A percentile compares a stretch with the other conserved stretches of the same genome.
These are phyloP conservation scores for Apodemus sylvaticus DNA, from an alignment of 2,113 vertebrate genomes.

Conservation along the genomic window DNA sequence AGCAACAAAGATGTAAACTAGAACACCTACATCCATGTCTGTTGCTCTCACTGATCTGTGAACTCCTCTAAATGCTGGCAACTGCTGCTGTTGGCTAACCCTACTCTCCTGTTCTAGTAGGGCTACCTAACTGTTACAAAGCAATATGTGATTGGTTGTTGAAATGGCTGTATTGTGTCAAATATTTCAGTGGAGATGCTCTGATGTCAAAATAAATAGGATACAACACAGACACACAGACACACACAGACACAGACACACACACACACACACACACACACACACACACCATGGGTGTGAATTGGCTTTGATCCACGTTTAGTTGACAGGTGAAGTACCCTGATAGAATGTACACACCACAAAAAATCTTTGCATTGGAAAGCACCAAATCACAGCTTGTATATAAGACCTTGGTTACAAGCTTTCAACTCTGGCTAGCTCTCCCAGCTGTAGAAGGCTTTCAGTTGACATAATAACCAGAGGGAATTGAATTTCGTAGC, in stretches of 20 bases:
- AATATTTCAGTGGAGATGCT: background rate
- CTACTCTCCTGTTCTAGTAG: background rate
- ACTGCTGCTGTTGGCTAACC: background rate
- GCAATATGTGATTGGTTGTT: background rate
- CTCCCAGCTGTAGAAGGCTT: background rate
- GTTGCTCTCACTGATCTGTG: background rate
- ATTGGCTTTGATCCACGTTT: background rate
- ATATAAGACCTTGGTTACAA: background rate
- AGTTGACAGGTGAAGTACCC: background rate
- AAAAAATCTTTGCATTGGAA: background rate
- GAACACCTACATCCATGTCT: background rate
- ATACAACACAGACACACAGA: too few species aligned
- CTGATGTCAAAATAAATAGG: background rate
- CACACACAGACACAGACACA: too few species aligned
- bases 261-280: background rate
- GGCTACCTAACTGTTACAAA: background rate
- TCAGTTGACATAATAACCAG: background rate
- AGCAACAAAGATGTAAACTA: background rate
- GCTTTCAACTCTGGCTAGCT: background rate
- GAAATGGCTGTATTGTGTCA: background rate
- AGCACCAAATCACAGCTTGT: background rate
- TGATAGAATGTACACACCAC: background rate
- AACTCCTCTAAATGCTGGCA: background rate
- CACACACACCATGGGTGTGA: background rate
- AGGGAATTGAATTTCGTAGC: conserved; percentile 1